Conservation (phyloP, 2,797 vertebrate species). For the Mormyrops boulengeri region DNA sequence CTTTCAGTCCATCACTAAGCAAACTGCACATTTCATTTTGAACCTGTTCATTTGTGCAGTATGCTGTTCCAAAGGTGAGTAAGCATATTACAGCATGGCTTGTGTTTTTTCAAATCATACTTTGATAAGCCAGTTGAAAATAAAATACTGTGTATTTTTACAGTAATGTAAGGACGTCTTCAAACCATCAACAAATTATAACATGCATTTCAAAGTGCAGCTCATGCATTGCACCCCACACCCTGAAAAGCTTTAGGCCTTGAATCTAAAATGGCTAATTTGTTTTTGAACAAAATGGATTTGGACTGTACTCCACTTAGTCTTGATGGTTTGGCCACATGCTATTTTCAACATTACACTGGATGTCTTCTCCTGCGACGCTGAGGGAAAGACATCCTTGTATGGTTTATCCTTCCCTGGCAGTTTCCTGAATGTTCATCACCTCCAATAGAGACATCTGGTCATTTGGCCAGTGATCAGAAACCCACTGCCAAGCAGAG, state of each 20-base stretch:
- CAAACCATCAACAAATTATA: neutral
- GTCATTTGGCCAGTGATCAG: neutral
- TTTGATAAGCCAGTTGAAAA: neutral
- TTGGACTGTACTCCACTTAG: neutral
- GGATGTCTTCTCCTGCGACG: neutral
- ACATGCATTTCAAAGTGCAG: neutral
- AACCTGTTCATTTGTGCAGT: neutral
- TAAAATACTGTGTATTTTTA: neutral
- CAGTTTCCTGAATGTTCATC: neutral
- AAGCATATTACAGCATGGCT: neutral
- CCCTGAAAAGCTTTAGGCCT: neutral
- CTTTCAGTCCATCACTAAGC: neutral
- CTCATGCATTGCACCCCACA: neutral
- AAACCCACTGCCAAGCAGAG: neutral
- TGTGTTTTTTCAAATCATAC: neutral
- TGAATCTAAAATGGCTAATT: neutral
- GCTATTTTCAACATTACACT: neutral
- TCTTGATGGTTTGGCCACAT: neutral
- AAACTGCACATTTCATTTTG: neutral
- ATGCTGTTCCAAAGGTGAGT: neutral
- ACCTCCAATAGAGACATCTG: neutral
- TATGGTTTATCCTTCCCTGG: neutral
- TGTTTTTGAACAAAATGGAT: neutral
- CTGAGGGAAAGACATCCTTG: neutral
- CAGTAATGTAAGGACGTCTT: neutral